These are phyloP conservation scores for Paracentrotus lividus DNA, from an alignment of 53 echinoderm and acorn worm genomes.

Conservation along the genomic window DNA sequence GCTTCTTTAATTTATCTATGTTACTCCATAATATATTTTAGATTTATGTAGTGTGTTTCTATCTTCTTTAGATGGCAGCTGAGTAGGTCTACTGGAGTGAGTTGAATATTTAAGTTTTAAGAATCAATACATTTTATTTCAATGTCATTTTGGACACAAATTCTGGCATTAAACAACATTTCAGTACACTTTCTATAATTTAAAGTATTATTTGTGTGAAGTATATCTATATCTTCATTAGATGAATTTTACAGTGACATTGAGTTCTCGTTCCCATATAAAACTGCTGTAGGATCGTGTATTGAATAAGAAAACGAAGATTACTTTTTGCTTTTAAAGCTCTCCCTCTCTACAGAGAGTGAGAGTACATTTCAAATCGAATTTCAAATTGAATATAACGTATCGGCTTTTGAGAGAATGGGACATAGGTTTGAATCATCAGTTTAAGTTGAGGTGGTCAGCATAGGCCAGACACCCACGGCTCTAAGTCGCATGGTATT, in stretches of 20 bases:
- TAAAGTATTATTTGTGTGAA: background rate
- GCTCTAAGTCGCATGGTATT: background rate
- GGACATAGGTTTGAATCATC: background rate
- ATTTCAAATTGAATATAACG: too few species aligned
- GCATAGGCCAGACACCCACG: background rate
- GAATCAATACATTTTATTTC: background rate
- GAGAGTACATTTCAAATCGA: too few species aligned
- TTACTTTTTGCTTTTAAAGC: background rate
- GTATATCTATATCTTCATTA: background rate
- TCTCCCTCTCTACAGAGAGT: too few species aligned
- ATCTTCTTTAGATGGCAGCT: background rate
- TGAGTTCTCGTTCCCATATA: background rate
- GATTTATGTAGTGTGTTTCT: background rate
- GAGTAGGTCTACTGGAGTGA: background rate
- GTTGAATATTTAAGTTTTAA: background rate
- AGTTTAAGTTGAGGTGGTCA: background rate
- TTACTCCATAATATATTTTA: background rate
- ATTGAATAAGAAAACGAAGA: background rate
- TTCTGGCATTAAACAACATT: background rate
- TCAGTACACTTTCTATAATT: background rate
- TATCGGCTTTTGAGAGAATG: background rate
- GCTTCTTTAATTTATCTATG: background rate
- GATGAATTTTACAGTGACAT: background rate
- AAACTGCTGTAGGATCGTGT: background rate
- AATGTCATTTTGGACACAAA: background rate